phyloP scores from a whole-genome alignment of 35 echinoderm and acorn worm species.

The Amphiura filiformis region DNA sequence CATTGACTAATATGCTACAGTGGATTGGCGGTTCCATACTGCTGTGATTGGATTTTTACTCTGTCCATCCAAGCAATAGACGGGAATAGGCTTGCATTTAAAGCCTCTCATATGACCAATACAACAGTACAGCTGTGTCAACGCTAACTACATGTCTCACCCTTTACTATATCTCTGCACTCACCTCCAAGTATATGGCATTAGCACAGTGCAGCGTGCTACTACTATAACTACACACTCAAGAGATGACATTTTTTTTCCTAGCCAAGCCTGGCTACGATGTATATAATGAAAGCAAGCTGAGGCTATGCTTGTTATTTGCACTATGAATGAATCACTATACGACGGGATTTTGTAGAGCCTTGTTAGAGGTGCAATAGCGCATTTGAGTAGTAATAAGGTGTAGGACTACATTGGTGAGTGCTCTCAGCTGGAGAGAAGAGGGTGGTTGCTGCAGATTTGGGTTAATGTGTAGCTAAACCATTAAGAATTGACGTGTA shows the following conservation, averaged over 20 bases:
- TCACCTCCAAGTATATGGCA: neutral
- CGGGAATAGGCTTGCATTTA: neutral
- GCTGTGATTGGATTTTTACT: neutral
- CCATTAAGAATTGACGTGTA: neutral
- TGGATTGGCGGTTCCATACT: neutral
- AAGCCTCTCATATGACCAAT: neutral
- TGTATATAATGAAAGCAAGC: neutral
- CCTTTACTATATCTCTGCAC: neutral
- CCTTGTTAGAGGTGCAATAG: neutral
- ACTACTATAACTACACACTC: neutral
- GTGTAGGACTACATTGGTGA: neutral
- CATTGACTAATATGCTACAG: neutral
- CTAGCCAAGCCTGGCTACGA: neutral
- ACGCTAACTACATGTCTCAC: neutral
- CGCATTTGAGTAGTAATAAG: neutral
- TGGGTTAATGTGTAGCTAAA: neutral
- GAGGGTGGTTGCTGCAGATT: neutral
- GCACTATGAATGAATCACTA: neutral
- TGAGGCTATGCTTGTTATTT: neutral
- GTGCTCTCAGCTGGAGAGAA: neutral
- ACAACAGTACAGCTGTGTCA: neutral
- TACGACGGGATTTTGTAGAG: neutral
- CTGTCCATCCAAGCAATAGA: neutral
- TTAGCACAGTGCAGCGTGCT: neutral
- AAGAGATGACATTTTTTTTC: neutral